A percentile compares a stretch with the other conserved stretches of the same genome.
phyloP scores from a whole-genome alignment of 1,140 invertebrate genomes.

The Idris sp. region DNA sequence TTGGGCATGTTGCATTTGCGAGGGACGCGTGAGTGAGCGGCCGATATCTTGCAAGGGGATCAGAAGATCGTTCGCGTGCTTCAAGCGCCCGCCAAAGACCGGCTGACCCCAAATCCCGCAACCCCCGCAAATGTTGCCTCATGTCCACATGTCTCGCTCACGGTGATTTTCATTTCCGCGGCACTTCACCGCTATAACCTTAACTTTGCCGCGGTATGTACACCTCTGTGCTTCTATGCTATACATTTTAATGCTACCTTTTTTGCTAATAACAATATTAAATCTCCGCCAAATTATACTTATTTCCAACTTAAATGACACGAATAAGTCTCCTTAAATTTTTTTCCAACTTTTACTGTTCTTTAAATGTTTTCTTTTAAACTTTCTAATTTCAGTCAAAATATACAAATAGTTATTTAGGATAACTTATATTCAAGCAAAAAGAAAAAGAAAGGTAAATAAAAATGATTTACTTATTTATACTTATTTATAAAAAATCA shows the following conservation, averaged over 20 bases:
- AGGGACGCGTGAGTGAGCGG: slow-evolving; percentile 76
- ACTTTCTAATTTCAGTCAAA: too few relatives aligned
- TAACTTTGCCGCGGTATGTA: slow-evolving; percentile 58
- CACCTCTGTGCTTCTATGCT: slow-evolving; percentile 35
- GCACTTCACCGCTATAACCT: slow-evolving; percentile 68
- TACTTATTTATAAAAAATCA: too few relatives aligned
- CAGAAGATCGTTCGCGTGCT: slow-evolving; percentile 77
- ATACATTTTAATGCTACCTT: slow-evolving; percentile 42
- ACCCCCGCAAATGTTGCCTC: slow-evolving; percentile 59
- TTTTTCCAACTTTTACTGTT: slow-evolving; percentile 1
- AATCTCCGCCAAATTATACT: slow-evolving; percentile 27
- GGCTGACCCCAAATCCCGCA: slow-evolving; percentile 60
- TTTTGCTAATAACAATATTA: slow-evolving; percentile 45
- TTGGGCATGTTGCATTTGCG: slow-evolving; percentile 69
- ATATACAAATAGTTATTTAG: too few relatives aligned
- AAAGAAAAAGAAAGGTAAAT: too few relatives aligned
- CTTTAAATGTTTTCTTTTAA: background rate
- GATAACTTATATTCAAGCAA: too few relatives aligned
- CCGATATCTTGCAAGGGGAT: slow-evolving; percentile 78
- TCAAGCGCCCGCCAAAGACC: slow-evolving; percentile 52
- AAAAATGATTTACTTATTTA: too few relatives aligned
- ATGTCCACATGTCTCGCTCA: slow-evolving; percentile 75
- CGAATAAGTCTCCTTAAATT: background rate
- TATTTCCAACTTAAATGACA: slow-evolving; percentile 17
- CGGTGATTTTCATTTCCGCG: slow-evolving; percentile 78